Conservation (phyloP, 2,113 vertebrate genomes). For the Calonectris borealis region DNA sequence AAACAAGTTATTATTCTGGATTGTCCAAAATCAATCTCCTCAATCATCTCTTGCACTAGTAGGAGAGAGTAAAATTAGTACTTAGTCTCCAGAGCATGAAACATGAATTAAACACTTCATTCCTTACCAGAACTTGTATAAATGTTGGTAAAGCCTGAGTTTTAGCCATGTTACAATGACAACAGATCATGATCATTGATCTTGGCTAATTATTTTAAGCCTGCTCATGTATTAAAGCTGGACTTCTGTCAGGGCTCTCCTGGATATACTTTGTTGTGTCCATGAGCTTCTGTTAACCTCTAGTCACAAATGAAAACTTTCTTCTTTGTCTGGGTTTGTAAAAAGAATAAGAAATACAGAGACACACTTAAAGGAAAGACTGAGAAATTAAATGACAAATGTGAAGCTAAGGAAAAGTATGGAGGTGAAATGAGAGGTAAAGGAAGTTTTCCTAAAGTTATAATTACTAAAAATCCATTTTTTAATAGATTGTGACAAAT, state of each 20-base stretch:
- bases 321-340: background rate
- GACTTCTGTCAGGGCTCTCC: background rate
- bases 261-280: background rate
- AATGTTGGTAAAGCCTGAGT: background rate
- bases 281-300: background rate
- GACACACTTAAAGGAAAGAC: background rate
- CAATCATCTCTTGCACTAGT: background rate
- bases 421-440: background rate
- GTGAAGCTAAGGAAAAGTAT: background rate
- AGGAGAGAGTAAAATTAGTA: background rate
- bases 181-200: background rate
- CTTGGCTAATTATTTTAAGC: background rate
- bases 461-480: background rate
- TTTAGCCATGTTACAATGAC: background rate
- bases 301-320: background rate
- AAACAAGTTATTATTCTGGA: background rate
- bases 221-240: background rate
- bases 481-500: background rate
- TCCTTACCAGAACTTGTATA: background rate
- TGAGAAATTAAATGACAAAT: background rate
- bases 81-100: background rate
- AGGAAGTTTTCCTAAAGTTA: background rate
- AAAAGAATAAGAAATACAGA: background rate
- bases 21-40: background rate
- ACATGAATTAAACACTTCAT: background rate